These are phyloP conservation scores for Theristus sp. DNA, from an alignment of 2,888 invertebrate genomes.

Conservation along the genomic window DNA sequence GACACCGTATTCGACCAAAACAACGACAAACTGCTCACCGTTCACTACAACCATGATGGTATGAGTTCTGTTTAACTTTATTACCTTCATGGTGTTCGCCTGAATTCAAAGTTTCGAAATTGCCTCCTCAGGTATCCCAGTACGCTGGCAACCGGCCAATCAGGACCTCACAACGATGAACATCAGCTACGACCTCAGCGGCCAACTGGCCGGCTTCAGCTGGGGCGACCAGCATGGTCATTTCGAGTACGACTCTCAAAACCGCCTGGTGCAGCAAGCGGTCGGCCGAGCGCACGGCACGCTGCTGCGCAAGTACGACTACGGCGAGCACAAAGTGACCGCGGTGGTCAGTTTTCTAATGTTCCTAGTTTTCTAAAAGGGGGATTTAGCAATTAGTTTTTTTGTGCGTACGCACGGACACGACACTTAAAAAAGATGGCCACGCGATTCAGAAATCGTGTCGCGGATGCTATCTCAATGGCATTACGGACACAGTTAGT, in stretches of 20 bases:
- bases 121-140: no score
- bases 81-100: no score
- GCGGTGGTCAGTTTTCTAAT: no score
- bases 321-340: background rate
- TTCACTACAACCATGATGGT: conserved; percentile 9
- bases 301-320: background rate
- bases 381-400: no score
- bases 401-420: no score
- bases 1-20: conserved; percentile 8
- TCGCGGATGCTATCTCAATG: no score
- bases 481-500: no score
- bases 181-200: background rate
- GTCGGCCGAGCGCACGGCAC: background rate
- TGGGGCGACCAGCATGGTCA: background rate
- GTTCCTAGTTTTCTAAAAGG: no score
- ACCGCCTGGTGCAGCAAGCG: background rate
- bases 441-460: no score
- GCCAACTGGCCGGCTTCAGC: background rate
- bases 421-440: no score
- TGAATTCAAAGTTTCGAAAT: no score
- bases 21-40: conserved; percentile 10
- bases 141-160: background rate
- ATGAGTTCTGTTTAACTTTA: no score
- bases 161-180: background rate
- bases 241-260: background rate